Conservation (phyloP, 2,113 vertebrate species). For the Mesembrinibis cayennensis region DNA sequence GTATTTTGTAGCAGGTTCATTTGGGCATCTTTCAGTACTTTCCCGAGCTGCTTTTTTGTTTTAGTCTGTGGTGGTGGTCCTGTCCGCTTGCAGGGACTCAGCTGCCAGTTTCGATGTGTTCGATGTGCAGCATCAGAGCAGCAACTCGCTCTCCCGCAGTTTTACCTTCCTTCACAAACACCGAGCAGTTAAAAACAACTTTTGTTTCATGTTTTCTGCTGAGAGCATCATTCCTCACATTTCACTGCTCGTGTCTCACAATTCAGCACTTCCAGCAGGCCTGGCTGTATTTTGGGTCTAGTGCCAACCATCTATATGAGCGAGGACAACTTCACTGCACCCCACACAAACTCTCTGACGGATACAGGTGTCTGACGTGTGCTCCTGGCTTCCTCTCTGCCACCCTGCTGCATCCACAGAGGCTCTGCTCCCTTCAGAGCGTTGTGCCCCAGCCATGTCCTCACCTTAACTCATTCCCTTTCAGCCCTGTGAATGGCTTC, state of each 20-base stretch:
- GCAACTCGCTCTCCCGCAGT: not conserved
- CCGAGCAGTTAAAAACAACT: not conserved
- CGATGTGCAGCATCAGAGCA: not conserved
- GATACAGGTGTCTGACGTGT: not conserved
- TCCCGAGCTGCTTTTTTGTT: not conserved
- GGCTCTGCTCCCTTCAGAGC: not conserved
- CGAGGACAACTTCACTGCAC: not conserved
- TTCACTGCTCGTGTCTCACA: not conserved
- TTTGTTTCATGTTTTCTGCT: not conserved
- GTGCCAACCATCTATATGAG: not conserved
- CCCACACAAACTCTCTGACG: rapidly evolving
- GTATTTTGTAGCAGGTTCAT: not conserved
- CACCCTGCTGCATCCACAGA: not conserved
- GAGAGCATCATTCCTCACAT: not conserved
- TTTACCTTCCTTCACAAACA: slow-evolving; percentile 9
- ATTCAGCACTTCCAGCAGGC: not conserved
- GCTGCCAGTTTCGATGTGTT: not conserved
- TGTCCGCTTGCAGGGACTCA: not conserved
- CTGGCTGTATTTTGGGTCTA: not conserved
- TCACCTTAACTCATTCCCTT: not conserved
- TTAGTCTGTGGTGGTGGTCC: not conserved
- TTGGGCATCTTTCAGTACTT: not conserved
- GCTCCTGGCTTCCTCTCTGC: not conserved
- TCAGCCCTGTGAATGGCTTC: not conserved
- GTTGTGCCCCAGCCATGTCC: not conserved